Conservation (phyloP, 2,113 vertebrate species). For the Anolis sagrei region DNA sequence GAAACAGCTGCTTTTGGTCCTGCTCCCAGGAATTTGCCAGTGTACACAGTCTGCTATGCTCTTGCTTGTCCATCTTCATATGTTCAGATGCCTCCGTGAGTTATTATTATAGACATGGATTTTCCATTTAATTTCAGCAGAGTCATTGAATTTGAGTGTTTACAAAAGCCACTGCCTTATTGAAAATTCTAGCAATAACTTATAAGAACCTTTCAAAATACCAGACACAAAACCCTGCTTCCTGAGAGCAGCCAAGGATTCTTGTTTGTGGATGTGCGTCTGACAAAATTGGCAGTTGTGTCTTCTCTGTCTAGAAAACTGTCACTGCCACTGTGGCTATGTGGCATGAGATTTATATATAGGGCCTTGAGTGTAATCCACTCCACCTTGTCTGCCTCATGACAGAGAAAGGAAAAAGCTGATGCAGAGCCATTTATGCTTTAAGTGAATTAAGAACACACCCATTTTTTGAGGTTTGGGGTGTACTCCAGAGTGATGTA, state of each 20-base stretch:
- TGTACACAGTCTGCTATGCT: neutral
- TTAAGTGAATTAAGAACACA: slow-evolving; percentile 10
- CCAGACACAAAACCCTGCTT: neutral
- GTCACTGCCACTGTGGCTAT: neutral
- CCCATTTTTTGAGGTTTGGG: slow-evolving; percentile 10
- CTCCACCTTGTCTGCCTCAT: neutral
- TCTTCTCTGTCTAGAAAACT: neutral
- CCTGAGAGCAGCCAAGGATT: neutral
- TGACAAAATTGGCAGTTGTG: fast-evolving
- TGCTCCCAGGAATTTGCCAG: neutral
- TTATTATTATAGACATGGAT: slow-evolving; percentile 19
- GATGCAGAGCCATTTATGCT: neutral
- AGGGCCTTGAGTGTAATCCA: neutral
- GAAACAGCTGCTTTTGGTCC: slow-evolving; percentile 36
- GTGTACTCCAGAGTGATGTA: neutral
- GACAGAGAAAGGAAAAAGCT: neutral
- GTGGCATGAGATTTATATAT: neutral
- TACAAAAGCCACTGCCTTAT: slow-evolving; percentile 5
- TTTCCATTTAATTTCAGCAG: slow-evolving; percentile 27
- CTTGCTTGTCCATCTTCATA: slow-evolving; percentile 21
- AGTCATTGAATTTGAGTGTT: neutral
- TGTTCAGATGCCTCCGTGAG: neutral
- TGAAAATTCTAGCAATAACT: slow-evolving; percentile 9
- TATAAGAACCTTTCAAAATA: neutral
- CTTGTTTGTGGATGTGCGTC: neutral